phyloP scores from a whole-genome alignment of 2,113 vertebrate species.

The Semicossyphus pulcher region DNA sequence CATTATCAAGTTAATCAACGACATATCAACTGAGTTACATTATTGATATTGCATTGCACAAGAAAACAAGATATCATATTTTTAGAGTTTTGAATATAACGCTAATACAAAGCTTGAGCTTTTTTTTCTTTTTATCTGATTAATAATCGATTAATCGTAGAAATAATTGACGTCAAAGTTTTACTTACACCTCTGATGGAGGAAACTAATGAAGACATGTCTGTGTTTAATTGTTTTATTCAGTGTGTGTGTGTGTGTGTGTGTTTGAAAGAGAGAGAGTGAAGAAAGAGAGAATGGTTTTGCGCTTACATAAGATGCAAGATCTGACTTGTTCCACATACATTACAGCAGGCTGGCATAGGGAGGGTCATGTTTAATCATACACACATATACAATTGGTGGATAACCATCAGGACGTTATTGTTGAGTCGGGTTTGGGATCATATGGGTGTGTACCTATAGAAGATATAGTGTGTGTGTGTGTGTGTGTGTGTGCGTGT shows the following conservation, averaged over 20 bases:
- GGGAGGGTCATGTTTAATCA: constrained; percentile 15
- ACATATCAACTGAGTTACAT: no score
- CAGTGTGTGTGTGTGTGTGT: not conserved
- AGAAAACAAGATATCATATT: no score
- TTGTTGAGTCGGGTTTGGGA: constrained; percentile 32
- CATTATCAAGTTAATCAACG: no score
- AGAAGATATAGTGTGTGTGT: not conserved
- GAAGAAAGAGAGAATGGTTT: constrained; percentile 2
- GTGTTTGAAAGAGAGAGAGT: not conserved
- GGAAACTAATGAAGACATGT: not conserved
- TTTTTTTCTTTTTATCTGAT: no score
- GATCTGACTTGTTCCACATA: constrained; percentile 41
- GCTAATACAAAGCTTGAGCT: no score
- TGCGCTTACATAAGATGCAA: constrained; percentile 30
- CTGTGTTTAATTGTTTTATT: not conserved
- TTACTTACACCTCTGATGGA: not conserved
- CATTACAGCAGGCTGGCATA: constrained; percentile 28
- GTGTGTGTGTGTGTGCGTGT: not conserved
- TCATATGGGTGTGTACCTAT: constrained; percentile 29
- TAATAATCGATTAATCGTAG: no score
- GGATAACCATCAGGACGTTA: constrained; percentile 48
- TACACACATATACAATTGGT: constrained; percentile 17
- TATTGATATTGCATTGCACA: no score
- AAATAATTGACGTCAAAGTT: no score
- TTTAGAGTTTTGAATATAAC: no score